A percentile compares a stretch with the other conserved stretches of the same genome.
Conservation (phyloP, 1,140 invertebrate genomes). For the Scaptomyza pallida region DNA sequence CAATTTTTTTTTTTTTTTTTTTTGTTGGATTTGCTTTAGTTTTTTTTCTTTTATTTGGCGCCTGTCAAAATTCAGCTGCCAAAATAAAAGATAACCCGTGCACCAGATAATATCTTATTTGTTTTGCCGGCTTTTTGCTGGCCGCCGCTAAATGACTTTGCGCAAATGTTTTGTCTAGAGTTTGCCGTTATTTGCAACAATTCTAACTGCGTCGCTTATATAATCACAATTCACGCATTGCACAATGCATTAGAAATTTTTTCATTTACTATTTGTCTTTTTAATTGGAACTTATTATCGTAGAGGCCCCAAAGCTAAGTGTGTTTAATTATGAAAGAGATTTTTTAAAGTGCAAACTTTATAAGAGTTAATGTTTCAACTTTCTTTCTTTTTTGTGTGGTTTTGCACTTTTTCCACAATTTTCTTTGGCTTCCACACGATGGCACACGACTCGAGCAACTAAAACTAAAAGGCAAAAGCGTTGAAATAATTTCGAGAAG, state of each 20-base stretch:
- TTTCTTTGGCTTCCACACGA: slow-evolving; percentile 67
- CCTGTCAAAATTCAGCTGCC: slow-evolving; percentile 68
- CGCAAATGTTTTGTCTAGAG: slow-evolving; percentile 3
- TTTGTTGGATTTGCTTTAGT: slow-evolving; percentile 14
- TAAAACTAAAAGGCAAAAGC: slow-evolving; percentile 55
- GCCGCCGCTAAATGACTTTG: slow-evolving; percentile 22
- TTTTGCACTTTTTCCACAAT: slow-evolving; percentile 37
- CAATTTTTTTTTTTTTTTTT: slow-evolving; percentile 46
- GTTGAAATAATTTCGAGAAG: slow-evolving; percentile 75
- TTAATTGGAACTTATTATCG: neutral
- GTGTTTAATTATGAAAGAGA: slow-evolving; percentile 14
- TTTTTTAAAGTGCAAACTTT: slow-evolving; percentile 13
- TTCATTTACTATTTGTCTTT: neutral
- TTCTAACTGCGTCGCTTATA: slow-evolving; percentile 54
- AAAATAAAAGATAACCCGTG: slow-evolving; percentile 33
- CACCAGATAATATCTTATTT: slow-evolving; percentile 29
- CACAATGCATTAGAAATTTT: slow-evolving; percentile 27
- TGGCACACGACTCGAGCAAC: slow-evolving; percentile 71
- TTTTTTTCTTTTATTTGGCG: slow-evolving; percentile 26
- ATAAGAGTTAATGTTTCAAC: neutral
- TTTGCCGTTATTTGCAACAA: slow-evolving; percentile 7
- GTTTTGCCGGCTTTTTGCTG: slow-evolving; percentile 67
- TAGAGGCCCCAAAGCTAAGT: neutral
- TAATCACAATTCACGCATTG: slow-evolving; percentile 58
- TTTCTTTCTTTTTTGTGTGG: neutral